Percentiles rank a stretch among this genome's conserved stretches.
Conservation (phyloP, 2,797 vertebrate genomes). For the Catharus ustulatus region DNA sequence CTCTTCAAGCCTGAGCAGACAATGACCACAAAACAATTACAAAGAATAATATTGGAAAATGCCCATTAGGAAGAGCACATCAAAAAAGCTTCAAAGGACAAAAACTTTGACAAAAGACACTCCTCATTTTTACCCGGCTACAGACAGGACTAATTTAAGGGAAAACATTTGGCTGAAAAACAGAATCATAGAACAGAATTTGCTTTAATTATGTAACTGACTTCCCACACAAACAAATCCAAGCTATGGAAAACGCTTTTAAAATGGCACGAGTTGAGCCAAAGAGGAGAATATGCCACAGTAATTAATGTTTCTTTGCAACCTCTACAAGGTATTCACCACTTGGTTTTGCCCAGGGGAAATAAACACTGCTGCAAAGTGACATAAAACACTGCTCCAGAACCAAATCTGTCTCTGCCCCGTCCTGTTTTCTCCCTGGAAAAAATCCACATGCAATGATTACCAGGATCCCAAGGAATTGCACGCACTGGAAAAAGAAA, state of each 20-base stretch:
- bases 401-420: background rate
- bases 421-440: background rate
- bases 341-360: background rate
- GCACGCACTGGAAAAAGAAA: background rate
- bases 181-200: background rate
- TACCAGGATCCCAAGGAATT: background rate
- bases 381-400: background rate
- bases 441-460: fast-evolving
- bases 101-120: background rate
- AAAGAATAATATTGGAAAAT: background rate
- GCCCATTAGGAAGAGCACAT: background rate
- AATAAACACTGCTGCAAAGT: background rate
- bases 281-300: background rate
- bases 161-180: slow-evolving; percentile 22
- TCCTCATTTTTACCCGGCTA: background rate
- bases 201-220: slow-evolving; percentile 14
- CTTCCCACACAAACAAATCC: slow-evolving; percentile 22
- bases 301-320: background rate
- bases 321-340: background rate
- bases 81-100: background rate
- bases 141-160: background rate
- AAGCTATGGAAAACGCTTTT: background rate
- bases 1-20: background rate
- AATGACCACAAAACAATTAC: background rate
- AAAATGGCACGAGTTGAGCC: background rate